A percentile compares a stretch with the other conserved stretches of the same genome.
phyloP scores from a whole-genome alignment of 2,113 vertebrate species.

The Nothoprocta pentlandii region DNA sequence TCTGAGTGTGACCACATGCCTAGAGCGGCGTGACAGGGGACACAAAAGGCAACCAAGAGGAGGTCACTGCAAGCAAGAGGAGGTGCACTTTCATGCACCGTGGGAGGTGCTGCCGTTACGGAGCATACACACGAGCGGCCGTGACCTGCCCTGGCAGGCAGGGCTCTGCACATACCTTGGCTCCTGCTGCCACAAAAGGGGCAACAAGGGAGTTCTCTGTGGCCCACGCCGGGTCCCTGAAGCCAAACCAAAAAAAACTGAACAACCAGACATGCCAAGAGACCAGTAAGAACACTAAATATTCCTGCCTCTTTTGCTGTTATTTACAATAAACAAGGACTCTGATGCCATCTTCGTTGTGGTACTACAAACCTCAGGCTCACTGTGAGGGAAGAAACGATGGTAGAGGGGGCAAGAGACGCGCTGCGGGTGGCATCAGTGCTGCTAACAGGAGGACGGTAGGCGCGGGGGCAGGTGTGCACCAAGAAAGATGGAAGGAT shows the following conservation, averaged over 20 bases:
- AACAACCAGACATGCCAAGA: too few relatives aligned
- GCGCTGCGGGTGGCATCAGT: neutral
- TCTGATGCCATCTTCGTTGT: neutral
- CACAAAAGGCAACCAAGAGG: neutral
- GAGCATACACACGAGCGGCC: neutral
- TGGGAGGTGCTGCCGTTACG: fast-evolving
- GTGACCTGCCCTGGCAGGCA: neutral
- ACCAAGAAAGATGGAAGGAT: neutral
- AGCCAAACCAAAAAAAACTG: neutral
- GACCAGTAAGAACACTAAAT: too few relatives aligned
- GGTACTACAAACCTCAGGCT: neutral
- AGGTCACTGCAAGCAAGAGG: neutral
- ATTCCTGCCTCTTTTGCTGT: neutral
- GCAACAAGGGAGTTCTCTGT: neutral
- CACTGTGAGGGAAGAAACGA: neutral
- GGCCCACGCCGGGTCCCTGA: neutral
- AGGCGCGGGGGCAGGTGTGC: neutral
- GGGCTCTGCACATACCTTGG: neutral
- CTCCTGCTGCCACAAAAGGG: neutral
- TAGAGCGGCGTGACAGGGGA: neutral
- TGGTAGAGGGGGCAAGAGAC: neutral
- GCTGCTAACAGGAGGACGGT: neutral
- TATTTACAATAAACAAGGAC: neutral
- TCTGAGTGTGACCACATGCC: neutral
- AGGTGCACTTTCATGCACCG: too few relatives aligned